These are phyloP conservation scores for Arion vulgaris DNA, from an alignment of 1,140 invertebrate species.

Conservation along the genomic window DNA sequence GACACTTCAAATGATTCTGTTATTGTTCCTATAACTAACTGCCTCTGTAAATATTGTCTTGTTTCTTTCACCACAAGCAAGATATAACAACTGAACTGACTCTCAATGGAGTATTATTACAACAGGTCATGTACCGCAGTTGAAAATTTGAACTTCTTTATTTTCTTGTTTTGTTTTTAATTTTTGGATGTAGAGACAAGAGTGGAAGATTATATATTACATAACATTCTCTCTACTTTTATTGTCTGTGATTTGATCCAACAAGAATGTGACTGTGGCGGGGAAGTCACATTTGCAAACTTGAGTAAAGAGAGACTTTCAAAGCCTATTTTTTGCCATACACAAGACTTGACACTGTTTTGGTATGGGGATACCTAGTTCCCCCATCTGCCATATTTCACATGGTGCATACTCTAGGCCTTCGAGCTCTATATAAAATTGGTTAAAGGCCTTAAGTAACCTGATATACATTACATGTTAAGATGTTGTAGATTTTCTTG, in stretches of 20 bases:
- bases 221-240: background rate
- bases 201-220: background rate
- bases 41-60: no score
- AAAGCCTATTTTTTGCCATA: no score
- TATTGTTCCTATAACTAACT: no score
- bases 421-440: constrained; percentile 1
- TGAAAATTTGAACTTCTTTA: background rate
- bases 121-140: background rate
- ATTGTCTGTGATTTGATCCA: background rate
- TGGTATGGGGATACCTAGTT: background rate
- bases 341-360: background rate
- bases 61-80: no score
- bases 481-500: constrained; percentile 7
- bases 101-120: background rate
- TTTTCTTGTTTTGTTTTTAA: no score
- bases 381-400: background rate
- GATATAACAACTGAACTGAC: background rate
- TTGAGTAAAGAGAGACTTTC: background rate
- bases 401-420: constrained; percentile 24
- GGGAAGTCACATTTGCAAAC: background rate
- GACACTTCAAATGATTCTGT: no score
- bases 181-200: background rate
- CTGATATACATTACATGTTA: background rate
- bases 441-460: constrained; percentile 19
- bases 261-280: background rate